Percentiles rank a stretch among this genome's conserved stretches.
phyloP scores from a whole-genome alignment of 2,888 invertebrate species.

The Sminthurinus aureus region DNA sequence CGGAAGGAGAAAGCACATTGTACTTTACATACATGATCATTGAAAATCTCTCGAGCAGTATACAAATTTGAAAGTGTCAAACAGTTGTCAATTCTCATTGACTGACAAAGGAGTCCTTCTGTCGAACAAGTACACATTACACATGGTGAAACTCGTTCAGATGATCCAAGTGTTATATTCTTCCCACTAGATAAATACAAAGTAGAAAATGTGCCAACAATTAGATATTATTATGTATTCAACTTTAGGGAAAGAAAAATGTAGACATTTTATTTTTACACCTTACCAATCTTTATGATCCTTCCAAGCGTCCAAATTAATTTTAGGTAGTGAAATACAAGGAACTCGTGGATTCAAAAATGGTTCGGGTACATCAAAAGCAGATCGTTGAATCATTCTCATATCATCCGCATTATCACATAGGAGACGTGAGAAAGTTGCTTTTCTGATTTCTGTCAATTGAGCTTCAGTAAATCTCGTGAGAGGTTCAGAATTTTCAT shows the following conservation, averaged over 20 bases:
- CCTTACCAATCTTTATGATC: conserved; percentile 64
- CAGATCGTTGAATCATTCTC: conserved; percentile 65
- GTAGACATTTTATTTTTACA: too few species aligned
- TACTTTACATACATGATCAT: conserved; percentile 66
- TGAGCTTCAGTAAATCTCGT: conserved; percentile 71
- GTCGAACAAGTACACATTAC: conserved; percentile 67
- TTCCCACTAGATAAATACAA: conserved; percentile 52
- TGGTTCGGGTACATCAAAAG: conserved; percentile 66
- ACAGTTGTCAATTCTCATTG: conserved; percentile 66
- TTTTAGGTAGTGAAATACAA: conserved; percentile 61
- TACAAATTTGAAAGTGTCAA: conserved; percentile 63
- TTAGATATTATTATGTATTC: not conserved
- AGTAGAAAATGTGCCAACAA: not conserved
- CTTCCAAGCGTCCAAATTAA: conserved; percentile 63
- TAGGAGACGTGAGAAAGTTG: conserved; percentile 65
- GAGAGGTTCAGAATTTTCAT: conserved; percentile 65
- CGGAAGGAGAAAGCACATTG: conserved; percentile 66
- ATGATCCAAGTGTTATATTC: conserved; percentile 64
- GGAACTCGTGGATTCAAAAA: conserved; percentile 64
- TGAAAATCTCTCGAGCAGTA: conserved; percentile 64
- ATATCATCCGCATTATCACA: conserved; percentile 67
- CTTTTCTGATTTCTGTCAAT: conserved; percentile 77
- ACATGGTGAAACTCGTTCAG: conserved; percentile 65
- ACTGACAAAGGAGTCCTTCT: conserved; percentile 67
- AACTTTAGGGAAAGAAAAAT: not conserved